A percentile compares a stretch with the other conserved stretches of the same genome.
These are phyloP conservation scores for Troglohyphantes excavatus DNA, from an alignment of 2,888 invertebrate species.

Conservation along the genomic window DNA sequence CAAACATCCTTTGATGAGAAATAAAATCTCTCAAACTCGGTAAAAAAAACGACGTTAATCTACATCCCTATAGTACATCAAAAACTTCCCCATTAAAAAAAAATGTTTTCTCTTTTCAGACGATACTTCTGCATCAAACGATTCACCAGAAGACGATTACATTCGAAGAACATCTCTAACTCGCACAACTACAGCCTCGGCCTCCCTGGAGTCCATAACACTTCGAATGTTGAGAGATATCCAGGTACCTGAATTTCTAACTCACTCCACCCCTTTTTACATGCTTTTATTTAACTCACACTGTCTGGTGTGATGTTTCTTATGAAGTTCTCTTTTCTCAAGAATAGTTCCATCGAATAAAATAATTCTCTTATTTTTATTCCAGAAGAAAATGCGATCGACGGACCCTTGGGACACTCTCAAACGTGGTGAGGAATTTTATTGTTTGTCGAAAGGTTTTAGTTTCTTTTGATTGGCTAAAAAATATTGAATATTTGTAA, in stretches of 20 bases:
- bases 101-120: conserved; percentile 72
- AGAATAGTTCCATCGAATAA: conserved; percentile 35
- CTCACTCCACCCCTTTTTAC: too few species aligned
- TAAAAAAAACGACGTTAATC: too few species aligned
- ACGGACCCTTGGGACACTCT: conserved; percentile 61
- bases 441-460: neutral
- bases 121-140: conserved; percentile 65
- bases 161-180: conserved; percentile 84
- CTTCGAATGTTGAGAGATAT: conserved; percentile 84
- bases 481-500: too few species aligned
- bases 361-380: conserved; percentile 13
- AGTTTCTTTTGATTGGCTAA: too few species aligned
- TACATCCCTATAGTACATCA: too few species aligned
- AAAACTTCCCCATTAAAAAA: neutral
- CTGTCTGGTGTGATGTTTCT: too few species aligned
- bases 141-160: conserved; percentile 84
- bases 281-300: too few species aligned
- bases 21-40: too few species aligned
- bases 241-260: conserved; percentile 82
- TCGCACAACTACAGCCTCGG: conserved; percentile 83
- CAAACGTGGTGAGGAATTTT: conserved; percentile 39
- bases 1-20: too few species aligned
- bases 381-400: conserved; percentile 58
- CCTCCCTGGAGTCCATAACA: conserved; percentile 85
- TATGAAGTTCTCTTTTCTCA: neutral